Evolutionary conservation across 2,797 vertebrate species (phyloP).

Genomic region (Myoxocephalus aenaeus): DNA sequence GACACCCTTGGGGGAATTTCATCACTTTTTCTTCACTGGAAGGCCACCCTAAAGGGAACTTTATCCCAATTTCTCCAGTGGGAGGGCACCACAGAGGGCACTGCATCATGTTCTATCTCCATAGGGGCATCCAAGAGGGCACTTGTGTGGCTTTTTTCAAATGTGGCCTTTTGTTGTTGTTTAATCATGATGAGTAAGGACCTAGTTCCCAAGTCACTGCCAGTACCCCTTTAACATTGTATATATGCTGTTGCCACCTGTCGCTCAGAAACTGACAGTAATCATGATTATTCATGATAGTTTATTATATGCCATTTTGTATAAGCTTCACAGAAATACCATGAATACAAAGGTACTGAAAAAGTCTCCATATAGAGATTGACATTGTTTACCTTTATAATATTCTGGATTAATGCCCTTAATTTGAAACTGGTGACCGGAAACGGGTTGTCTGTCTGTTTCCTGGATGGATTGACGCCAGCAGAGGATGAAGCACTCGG

Average conservation of each 20-base stretch:
- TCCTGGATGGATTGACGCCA: background rate
- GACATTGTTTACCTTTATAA: background rate
- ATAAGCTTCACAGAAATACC: background rate
- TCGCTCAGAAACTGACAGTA: background rate
- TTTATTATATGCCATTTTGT: background rate
- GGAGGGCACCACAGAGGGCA: background rate
- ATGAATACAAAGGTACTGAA: background rate
- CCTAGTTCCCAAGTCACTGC: background rate
- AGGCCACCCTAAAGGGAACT: background rate
- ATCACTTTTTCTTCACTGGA: too few relatives aligned
- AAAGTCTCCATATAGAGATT: background rate
- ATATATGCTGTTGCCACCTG: background rate
- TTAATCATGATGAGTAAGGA: background rate
- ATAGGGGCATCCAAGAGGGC: background rate
- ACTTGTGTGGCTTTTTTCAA: background rate
- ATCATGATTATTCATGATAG: background rate
- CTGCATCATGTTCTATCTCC: background rate
- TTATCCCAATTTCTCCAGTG: background rate
- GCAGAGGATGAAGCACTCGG: background rate
- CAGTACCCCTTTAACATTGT: background rate
- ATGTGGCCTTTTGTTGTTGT: background rate
- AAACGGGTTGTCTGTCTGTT: background rate
- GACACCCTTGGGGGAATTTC: too few relatives aligned
- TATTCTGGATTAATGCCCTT: background rate
- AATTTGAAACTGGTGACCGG: slow-evolving; percentile 34